Base-by-base conservation (phyloP, 2,888 invertebrate species). In the Chymomyza procnemis region DNA sequence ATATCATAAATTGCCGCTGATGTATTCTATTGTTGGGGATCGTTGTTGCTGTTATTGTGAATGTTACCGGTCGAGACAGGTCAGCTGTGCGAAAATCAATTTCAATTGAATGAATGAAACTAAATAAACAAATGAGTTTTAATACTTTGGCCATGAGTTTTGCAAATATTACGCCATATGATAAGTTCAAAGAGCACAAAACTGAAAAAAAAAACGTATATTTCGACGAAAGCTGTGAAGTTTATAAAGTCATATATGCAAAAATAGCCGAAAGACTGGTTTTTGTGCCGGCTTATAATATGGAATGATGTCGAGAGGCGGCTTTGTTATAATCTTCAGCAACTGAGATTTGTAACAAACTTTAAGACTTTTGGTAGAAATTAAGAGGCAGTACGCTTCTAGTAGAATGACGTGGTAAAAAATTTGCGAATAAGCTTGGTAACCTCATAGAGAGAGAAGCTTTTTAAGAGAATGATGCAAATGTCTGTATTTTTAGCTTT, bases 1-100 rank as follows among this genome's bases (percentile, higher is more conserved):
- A 84, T 75, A 76, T 75, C 73, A 78, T 71, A 76, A 79, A 76
- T 71, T 79, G 64, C 60, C 69, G 78, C 71, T 84, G 85, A 81
- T 81, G 78, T 84, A 71, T 74, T 70, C 61, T 67, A 46, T 59
- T 66, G 58, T 54, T 60, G 18, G 18, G 60, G 46, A 41, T 22
- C 4, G 14, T 64, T 59, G 30, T 3, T 66, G n/a, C 62, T 64
- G 54, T 67, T 67, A 48, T 62, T 65, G 48, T 59, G 47, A 30
- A 64, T 54, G 54, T 54, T 21, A 18, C 50, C 41, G 46, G 62
- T 67, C 60, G 50, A 48, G 48, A 61, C 18, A 52, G 66, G 56
- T 66, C 54, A 54, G 65, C 30, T 8, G 50, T 26, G 58, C 34
- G 48, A 66, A 57, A 66, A 67, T 54, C 54, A 54, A 54, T 54